Conservation (phyloP, 2,113 vertebrate genomes). For the Coregonus clupeaformis region DNA sequence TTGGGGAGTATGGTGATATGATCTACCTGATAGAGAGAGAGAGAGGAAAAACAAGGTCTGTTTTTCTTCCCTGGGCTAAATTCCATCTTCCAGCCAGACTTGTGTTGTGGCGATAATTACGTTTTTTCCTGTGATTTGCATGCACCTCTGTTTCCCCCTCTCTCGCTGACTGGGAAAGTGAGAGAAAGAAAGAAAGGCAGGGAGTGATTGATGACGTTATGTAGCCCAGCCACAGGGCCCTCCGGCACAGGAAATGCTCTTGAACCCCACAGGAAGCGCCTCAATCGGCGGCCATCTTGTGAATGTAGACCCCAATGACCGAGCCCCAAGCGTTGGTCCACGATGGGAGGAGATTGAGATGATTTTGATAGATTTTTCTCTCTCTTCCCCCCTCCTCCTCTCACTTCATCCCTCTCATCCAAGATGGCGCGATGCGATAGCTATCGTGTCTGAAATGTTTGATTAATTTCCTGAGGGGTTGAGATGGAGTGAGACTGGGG, state of each 20-base stretch:
- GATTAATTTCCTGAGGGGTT: slow-evolving; percentile 89
- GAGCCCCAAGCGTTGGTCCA: slow-evolving; percentile 18
- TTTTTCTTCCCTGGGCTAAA: neutral
- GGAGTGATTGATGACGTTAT: slow-evolving; percentile 90
- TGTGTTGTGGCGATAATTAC: slow-evolving; percentile 82
- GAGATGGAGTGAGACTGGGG: slow-evolving; percentile 89
- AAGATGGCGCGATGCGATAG: neutral
- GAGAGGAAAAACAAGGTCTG: neutral
- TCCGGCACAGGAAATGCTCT: slow-evolving; percentile 81
- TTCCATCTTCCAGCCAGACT: slow-evolving; percentile 77
- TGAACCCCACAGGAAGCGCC: slow-evolving; percentile 85
- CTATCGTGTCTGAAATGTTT: slow-evolving; percentile 84
- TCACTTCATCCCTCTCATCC: neutral
- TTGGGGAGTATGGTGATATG: slow-evolving; percentile 5
- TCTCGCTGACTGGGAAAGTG: slow-evolving; percentile 74
- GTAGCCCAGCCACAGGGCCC: slow-evolving; percentile 79
- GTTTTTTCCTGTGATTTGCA: slow-evolving; percentile 81
- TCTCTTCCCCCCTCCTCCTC: neutral
- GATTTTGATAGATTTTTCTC: slow-evolving; percentile 68
- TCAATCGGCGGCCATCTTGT: slow-evolving; percentile 70
- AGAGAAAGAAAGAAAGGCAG: slow-evolving; percentile 74
- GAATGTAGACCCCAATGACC: slow-evolving; percentile 36
- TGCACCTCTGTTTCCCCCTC: slow-evolving; percentile 60
- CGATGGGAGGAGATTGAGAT: slow-evolving; percentile 73
- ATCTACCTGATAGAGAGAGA: neutral